These are phyloP conservation scores for Andrena praecox DNA, from an alignment of 2,888 invertebrate species.

Conservation along the genomic window DNA sequence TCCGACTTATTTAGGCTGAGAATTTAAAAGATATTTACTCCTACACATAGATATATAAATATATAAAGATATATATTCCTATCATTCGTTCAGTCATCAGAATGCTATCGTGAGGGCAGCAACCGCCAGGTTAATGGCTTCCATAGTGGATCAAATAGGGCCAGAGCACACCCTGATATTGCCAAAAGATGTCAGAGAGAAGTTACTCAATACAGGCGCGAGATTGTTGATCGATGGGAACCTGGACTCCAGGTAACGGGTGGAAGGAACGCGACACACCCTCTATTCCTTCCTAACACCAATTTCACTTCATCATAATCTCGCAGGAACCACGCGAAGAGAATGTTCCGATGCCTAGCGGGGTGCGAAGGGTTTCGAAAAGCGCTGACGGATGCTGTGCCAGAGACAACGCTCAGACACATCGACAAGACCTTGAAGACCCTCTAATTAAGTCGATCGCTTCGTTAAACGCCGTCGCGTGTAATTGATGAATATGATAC, in stretches of 20 bases:
- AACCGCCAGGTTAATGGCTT: slow-evolving; percentile 91
- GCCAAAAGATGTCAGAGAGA: slow-evolving; percentile 92
- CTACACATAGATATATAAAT: background rate
- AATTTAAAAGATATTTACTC: background rate
- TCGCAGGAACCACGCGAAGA: slow-evolving; percentile 90
- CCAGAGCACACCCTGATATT: slow-evolving; percentile 90
- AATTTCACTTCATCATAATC: slow-evolving; percentile 25
- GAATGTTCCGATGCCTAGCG: slow-evolving; percentile 90
- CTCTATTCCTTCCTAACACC: no score
- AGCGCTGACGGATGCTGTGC: slow-evolving; percentile 92
- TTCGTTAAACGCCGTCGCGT: background rate
- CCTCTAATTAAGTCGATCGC: slow-evolving; percentile 82
- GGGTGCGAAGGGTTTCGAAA: slow-evolving; percentile 91
- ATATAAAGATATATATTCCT: background rate
- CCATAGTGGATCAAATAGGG: slow-evolving; percentile 91
- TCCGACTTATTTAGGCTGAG: background rate
- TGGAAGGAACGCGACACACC: background rate
- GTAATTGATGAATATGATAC: background rate
- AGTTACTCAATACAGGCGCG: slow-evolving; percentile 92
- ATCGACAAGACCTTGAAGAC: slow-evolving; percentile 92
- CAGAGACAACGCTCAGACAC: slow-evolving; percentile 91
- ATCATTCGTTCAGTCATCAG: slow-evolving; percentile 88
- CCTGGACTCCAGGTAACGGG: slow-evolving; percentile 91
- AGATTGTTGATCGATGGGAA: slow-evolving; percentile 94
- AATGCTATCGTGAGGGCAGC: slow-evolving; percentile 95